These are phyloP conservation scores for Cololabis saira DNA, from an alignment of 2,113 vertebrate genomes.

Conservation along the genomic window DNA sequence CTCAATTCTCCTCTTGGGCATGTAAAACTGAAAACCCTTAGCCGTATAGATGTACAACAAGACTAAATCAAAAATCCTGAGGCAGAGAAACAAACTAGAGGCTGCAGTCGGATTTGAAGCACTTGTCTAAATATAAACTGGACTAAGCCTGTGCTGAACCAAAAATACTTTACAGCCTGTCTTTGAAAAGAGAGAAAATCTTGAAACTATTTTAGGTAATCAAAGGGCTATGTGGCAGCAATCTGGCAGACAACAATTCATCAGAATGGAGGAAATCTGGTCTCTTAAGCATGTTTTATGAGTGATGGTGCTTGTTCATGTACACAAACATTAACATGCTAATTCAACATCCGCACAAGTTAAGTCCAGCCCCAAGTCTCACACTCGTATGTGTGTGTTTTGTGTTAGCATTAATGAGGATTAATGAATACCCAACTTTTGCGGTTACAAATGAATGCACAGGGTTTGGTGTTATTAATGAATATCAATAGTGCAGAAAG, in stretches of 20 bases:
- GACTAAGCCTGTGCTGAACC: not conserved
- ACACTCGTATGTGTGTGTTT: constrained; percentile 5
- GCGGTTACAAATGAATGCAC: constrained; percentile 62
- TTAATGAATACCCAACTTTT: constrained; percentile 74
- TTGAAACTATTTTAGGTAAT: not conserved
- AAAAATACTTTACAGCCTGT: constrained; percentile 13
- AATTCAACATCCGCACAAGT: constrained; percentile 29
- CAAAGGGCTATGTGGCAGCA: not conserved
- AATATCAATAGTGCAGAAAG: constrained; percentile 64
- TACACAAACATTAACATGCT: not conserved
- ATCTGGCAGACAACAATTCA: not conserved
- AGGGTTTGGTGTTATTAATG: constrained; percentile 61
- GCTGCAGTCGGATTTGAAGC: not conserved
- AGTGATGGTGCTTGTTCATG: not conserved
- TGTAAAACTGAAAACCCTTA: no score
- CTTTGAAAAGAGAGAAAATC: not conserved
- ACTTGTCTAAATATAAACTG: constrained; percentile 5
- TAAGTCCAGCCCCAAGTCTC: constrained; percentile 14
- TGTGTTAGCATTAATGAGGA: constrained; percentile 62
- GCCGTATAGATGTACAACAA: not conserved
- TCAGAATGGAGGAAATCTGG: not conserved
- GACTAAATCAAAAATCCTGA: not conserved
- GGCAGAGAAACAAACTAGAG: not conserved
- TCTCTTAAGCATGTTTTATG: not conserved
- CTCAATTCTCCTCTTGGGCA: no score